A percentile compares a stretch with the other conserved stretches of the same genome.
phyloP scores from a whole-genome alignment of 2,888 invertebrate genomes.

The Eupsilia transversa region DNA sequence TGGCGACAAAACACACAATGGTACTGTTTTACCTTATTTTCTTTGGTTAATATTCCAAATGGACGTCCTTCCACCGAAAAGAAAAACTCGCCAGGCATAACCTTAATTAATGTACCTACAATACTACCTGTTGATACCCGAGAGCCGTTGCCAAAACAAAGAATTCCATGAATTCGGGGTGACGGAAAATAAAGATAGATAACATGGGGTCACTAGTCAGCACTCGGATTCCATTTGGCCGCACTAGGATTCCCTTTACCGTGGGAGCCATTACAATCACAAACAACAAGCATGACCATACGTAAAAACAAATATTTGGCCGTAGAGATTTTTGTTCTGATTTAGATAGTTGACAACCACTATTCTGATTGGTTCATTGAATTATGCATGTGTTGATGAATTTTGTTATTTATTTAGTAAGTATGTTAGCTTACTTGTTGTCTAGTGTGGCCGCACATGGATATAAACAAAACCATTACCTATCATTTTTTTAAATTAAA shows the following conservation, averaged over 20 bases:
- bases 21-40: background rate
- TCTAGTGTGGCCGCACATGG: too few relatives aligned
- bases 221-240: conserved; percentile 44
- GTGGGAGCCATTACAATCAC: conserved; percentile 26
- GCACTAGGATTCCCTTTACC: conserved; percentile 40
- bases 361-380: conserved; percentile 1
- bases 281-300: conserved; percentile 28
- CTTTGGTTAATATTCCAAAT: background rate
- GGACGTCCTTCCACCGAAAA: conserved; percentile 1
- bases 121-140: conserved; percentile 33
- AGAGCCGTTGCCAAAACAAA: conserved; percentile 45
- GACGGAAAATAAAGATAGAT: conserved; percentile 53
- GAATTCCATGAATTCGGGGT: conserved; percentile 40
- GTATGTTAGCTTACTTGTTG: background rate
- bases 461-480: background rate
- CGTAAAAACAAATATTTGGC: conserved; percentile 18
- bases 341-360: background rate
- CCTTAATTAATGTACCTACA: conserved; percentile 27
- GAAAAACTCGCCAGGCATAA: background rate
- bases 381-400: background rate
- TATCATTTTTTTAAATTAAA: background rate
- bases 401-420: background rate
- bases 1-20: background rate
- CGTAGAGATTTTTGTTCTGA: conserved; percentile 6
- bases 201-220: conserved; percentile 17